These are phyloP conservation scores for Amazona ochrocephala DNA, from an alignment of 2,797 vertebrate species.

Conservation along the genomic window DNA sequence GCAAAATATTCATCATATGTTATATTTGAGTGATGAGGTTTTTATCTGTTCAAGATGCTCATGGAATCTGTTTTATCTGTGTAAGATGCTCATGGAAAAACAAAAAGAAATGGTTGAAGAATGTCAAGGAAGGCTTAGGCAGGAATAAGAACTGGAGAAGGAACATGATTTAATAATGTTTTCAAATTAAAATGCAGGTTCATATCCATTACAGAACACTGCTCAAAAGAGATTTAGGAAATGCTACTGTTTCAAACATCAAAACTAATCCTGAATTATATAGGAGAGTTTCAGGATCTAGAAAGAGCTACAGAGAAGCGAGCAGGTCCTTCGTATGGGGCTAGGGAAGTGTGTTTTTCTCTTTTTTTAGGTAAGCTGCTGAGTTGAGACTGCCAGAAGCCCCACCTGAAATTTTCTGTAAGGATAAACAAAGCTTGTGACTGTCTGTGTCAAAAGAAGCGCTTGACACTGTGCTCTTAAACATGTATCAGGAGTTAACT, in stretches of 20 bases:
- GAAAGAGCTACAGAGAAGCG: background rate
- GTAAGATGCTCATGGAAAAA: background rate
- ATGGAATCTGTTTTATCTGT: background rate
- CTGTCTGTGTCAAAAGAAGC: background rate
- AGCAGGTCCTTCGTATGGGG: background rate
- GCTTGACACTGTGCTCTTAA: background rate
- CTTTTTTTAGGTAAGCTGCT: background rate
- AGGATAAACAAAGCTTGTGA: background rate
- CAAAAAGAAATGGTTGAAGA: background rate
- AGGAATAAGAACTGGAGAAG: background rate
- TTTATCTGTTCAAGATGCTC: background rate
- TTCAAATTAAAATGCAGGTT: background rate
- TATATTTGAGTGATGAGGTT: background rate
- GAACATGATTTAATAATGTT: background rate
- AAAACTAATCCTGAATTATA: background rate
- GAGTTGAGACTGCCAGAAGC: background rate
- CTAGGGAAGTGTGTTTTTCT: background rate
- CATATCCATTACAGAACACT: background rate
- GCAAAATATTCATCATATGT: background rate
- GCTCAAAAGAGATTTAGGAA: background rate
- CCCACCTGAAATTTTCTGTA: background rate
- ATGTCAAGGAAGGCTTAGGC: background rate
- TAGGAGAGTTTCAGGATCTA: background rate
- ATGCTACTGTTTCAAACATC: background rate
- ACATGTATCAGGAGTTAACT: background rate